Conservation (phyloP, 37 sponge, comb jelly and placozoan genomes). For the Halisarca cf. caerulea region DNA sequence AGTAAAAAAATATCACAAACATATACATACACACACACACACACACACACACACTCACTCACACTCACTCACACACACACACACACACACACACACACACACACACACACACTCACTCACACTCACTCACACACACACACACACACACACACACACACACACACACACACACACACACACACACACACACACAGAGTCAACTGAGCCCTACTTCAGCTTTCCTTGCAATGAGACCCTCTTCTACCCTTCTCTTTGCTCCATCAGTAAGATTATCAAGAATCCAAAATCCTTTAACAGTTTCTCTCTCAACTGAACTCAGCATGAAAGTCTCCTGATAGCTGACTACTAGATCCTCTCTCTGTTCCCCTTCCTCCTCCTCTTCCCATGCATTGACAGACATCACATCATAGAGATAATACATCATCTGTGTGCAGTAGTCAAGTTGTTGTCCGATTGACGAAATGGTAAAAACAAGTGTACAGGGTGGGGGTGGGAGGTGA, state of each 20-base stretch:
- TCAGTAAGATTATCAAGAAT: background rate
- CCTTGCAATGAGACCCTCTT: background rate
- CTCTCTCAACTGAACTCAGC: background rate
- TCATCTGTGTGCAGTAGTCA: background rate
- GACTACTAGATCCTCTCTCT: constrained; percentile 4
- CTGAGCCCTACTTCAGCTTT: background rate
- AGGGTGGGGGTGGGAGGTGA: too few species aligned
- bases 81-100: too few species aligned
- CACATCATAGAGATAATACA: constrained; percentile 23
- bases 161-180: too few species aligned
- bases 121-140: too few species aligned
- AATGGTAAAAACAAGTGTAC: too few species aligned
- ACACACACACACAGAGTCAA: too few species aligned
- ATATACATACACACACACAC: too few species aligned
- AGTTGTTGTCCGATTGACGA: background rate
- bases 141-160: too few species aligned
- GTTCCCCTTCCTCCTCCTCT: constrained; percentile 3
- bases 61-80: too few species aligned
- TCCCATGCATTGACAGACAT: background rate
- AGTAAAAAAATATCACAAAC: too few species aligned
- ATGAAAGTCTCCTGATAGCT: background rate
- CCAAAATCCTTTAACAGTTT: background rate
- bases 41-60: too few species aligned
- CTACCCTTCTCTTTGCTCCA: background rate
- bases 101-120: too few species aligned